phyloP scores from a whole-genome alignment of 2,888 invertebrate species.

The Reticulitermes lucifugus region DNA sequence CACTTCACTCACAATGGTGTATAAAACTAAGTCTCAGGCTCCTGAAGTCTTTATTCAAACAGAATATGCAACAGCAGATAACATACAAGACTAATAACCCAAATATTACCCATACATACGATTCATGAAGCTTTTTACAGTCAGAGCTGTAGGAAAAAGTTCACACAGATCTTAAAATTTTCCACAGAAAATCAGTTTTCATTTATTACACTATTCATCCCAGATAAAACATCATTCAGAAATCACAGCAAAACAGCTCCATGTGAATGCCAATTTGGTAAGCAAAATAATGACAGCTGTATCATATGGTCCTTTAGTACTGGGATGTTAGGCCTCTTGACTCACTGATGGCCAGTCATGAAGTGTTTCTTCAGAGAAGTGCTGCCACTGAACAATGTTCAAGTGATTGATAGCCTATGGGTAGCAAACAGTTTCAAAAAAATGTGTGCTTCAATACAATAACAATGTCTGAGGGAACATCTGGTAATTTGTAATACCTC shows the following conservation, averaged over 20 bases:
- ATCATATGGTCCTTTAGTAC: slow-evolving; percentile 3
- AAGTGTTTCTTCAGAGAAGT: neutral
- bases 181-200: neutral
- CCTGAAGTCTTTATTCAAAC: neutral
- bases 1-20: too few species aligned
- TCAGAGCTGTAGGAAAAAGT: neutral
- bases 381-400: neutral
- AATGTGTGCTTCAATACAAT: neutral
- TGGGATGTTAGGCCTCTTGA: neutral
- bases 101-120: neutral
- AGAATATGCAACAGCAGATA: neutral
- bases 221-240: neutral
- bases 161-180: neutral
- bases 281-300: slow-evolving; percentile 5
- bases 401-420: too few species aligned
- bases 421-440: neutral
- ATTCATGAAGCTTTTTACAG: neutral
- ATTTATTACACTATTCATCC: slow-evolving; percentile 7
- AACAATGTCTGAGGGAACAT: neutral
- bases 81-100: neutral
- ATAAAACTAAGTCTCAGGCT: neutral
- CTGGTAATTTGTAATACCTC: too few species aligned
- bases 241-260: neutral
- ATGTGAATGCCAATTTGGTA: neutral
- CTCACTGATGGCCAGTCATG: neutral